These are phyloP conservation scores for Eueremaeus valkanovi DNA, from an alignment of 2,888 invertebrate species.

Conservation along the genomic window DNA sequence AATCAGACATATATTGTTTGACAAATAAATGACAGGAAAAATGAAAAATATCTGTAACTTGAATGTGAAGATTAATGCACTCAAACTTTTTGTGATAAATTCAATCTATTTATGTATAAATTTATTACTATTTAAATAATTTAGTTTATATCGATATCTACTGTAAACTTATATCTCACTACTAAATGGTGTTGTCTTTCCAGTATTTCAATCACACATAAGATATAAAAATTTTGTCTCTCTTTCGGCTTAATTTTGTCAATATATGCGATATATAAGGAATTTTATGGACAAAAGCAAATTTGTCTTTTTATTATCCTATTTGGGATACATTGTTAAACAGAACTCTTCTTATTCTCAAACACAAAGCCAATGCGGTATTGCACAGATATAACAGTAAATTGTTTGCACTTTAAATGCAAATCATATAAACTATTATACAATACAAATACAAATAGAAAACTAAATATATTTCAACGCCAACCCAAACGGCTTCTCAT, in stretches of 20 bases:
- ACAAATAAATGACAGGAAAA: neutral
- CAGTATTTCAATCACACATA: neutral
- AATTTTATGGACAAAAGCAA: too few relatives aligned
- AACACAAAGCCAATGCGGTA: too few relatives aligned
- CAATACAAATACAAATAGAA: too few relatives aligned
- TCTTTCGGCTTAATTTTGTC: neutral
- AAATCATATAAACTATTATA: too few relatives aligned
- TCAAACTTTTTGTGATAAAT: constrained; percentile 33
- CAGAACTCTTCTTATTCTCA: too few relatives aligned
- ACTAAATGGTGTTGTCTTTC: constrained; percentile 32
- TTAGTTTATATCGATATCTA: neutral
- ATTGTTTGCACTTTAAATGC: too few relatives aligned
- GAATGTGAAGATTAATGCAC: constrained; percentile 23
- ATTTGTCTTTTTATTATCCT: too few relatives aligned
- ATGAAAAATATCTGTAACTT: neutral
- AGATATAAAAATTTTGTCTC: neutral
- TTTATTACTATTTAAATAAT: constrained; percentile 30
- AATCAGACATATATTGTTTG: neutral
- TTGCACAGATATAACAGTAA: too few relatives aligned
- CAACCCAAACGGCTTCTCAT: neutral
- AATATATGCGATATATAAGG: too few relatives aligned
- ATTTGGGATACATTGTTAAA: too few relatives aligned
- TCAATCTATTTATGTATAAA: constrained; percentile 12
- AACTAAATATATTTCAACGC: neutral
- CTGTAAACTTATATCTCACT: constrained; percentile 15